Percentiles rank a stretch among this genome's conserved stretches.
These are phyloP conservation scores for Passer montanus DNA, from an alignment of 2,113 vertebrate genomes.

Conservation along the genomic window DNA sequence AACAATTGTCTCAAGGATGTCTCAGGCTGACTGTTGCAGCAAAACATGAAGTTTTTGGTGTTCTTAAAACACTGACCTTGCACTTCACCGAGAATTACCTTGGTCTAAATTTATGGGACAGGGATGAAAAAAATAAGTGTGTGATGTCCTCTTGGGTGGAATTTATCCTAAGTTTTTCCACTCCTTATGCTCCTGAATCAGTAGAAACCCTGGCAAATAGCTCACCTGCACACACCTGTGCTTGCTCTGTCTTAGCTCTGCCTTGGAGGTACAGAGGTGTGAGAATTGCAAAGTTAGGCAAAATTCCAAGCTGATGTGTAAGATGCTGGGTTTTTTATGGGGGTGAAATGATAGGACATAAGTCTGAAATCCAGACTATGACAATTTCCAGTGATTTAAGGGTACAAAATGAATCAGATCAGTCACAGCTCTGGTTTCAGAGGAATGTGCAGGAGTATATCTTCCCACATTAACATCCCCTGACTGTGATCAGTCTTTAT, in stretches of 20 bases:
- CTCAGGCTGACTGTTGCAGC: background rate
- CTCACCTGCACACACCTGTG: background rate
- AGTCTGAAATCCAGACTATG: background rate
- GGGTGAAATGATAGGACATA: background rate
- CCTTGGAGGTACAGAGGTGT: background rate
- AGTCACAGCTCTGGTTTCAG: conserved; percentile 34
- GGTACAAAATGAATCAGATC: conserved; percentile 31
- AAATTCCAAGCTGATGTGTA: background rate
- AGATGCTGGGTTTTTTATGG: background rate
- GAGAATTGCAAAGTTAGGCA: conserved; percentile 16
- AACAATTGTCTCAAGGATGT: background rate
- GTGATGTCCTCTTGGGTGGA: background rate
- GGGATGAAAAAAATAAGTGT: background rate
- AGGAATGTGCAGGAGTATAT: conserved; percentile 52
- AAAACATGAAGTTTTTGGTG: background rate
- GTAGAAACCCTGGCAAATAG: background rate
- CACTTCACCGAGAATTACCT: background rate
- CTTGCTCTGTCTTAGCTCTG: background rate
- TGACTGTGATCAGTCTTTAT: conserved; percentile 64
- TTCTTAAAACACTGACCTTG: background rate
- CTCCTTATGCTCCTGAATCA: background rate
- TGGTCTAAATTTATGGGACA: background rate
- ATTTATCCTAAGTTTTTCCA: conserved; percentile 3
- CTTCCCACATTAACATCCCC: conserved; percentile 60
- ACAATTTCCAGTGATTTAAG: conserved; percentile 54